A percentile compares a stretch with the other conserved stretches of the same genome.
Evolutionary conservation across 2,797 vertebrate species (phyloP).

Genomic region (Acrossocheilus wenchowensis): DNA sequence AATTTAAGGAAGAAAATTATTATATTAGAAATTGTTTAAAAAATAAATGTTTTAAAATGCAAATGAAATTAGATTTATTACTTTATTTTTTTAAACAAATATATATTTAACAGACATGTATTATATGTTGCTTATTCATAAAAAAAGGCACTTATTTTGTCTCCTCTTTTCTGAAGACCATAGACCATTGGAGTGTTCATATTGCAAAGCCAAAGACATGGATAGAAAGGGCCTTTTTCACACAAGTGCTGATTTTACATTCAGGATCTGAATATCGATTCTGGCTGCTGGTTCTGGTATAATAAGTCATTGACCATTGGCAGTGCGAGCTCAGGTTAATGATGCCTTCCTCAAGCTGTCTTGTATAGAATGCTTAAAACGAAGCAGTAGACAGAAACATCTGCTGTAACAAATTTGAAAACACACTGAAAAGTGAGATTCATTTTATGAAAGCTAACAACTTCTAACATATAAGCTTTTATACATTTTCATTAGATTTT

Average conservation of each 20-base stretch:
- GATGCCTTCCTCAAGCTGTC: constrained; percentile 22
- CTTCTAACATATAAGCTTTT: not conserved
- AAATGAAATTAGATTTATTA: not conserved
- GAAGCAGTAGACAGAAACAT: not conserved
- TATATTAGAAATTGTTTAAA: no score
- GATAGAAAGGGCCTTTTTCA: not conserved
- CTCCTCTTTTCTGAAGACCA: not conserved
- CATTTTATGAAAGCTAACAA: not conserved
- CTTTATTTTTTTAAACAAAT: no score
- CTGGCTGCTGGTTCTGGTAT: constrained; percentile 1
- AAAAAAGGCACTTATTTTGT: not conserved
- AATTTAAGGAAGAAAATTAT: not conserved
- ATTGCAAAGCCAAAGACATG: not conserved
- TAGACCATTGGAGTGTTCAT: not conserved
- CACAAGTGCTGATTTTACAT: constrained; percentile 21
- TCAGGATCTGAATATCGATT: constrained; percentile 15
- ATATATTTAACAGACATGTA: no score
- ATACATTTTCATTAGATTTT: not conserved
- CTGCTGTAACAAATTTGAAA: constrained; percentile 5
- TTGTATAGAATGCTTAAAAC: not conserved
- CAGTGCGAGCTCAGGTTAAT: not conserved
- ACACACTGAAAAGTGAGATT: not conserved
- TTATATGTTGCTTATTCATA: not conserved
- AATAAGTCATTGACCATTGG: constrained; percentile 25
- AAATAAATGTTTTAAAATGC: not conserved